phyloP scores from a whole-genome alignment of 92 coral and sea anemone species.

The Chrysogorgia sp. region DNA sequence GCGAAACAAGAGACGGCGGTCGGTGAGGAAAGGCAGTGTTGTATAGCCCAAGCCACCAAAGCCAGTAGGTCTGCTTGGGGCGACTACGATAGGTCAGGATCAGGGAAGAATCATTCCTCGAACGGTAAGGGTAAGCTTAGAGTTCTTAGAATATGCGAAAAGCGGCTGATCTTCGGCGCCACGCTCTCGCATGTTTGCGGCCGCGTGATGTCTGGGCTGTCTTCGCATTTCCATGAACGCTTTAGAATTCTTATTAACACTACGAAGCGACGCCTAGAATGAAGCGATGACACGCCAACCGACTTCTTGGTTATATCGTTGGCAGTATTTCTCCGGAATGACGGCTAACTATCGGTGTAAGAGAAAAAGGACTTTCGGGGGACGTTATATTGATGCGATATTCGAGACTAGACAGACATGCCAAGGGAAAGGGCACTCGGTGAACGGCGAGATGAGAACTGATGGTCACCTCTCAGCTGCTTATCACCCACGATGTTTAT shows the following conservation, averaged over 20 bases:
- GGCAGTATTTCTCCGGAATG: no score
- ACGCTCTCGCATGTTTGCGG: not conserved
- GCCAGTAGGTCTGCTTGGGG: constrained; percentile 41
- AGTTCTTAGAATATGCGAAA: not conserved
- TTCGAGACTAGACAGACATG: no score
- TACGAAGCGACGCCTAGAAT: not conserved
- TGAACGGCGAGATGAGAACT: no score
- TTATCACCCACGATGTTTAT: no score
- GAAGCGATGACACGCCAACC: no score
- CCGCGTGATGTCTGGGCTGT: not conserved
- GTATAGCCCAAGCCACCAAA: not conserved
- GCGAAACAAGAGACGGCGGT: constrained; percentile 4
- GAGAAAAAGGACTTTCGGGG: no score
- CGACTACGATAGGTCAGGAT: not conserved
- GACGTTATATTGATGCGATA: no score
- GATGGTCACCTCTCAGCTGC: no score
- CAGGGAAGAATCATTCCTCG: constrained; percentile 4
- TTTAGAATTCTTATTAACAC: not conserved
- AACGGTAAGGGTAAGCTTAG: constrained; percentile 24
- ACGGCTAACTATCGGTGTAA: no score
- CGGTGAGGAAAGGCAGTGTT: not conserved
- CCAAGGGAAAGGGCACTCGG: no score
- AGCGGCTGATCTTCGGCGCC: not conserved
- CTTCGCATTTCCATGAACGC: not conserved
- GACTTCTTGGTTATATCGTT: no score